Evolutionary conservation across 2,797 vertebrate genomes (phyloP), one percentile per base, ranked within the genome.

Genomic region (Myotis myotis): DNA sequence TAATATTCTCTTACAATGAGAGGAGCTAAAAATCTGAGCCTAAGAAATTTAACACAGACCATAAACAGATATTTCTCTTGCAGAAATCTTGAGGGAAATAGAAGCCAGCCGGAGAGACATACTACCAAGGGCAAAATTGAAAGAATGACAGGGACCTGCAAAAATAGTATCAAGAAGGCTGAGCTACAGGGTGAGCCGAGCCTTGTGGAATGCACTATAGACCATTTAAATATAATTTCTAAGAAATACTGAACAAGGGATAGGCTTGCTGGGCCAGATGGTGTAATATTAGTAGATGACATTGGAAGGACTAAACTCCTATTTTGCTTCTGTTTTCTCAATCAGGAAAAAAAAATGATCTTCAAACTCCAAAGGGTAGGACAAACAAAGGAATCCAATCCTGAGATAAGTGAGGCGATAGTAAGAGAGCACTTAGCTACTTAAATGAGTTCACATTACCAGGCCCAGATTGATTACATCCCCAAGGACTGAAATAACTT

Each of bases 281-380:
- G 82, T 93, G 91, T 95, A 86, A 93, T 89, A 96, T 89, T 94
- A 97, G 92, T 91, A 94, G 94, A 91, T 96, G 96, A 96, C 97
- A 92, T 89, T 96, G 93, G 74, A 96, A 96, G 92, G 95, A 90
- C 92, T 79, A 62, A 94, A 95, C 66, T 96, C 88, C 86, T 96
- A 97, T 97, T 96, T 97, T 97, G 95, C 95, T 95, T 97, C 97
- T 97, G 97, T 96, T 97, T 96, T 96, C 93, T 96, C 92, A 94
- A 93, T 95, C 96, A 96, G 94, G 90, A 87, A 95, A 95, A 97
- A 97, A 96, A 96, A 96, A 94, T 96, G 94, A 97, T 97, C 96
- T 97, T 96, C 93, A 96, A 96, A 89, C 93, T 91, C 11, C 4
- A 91, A 90, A 75, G 89, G 80, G 85, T 89, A 97, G 97, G 97